Evolutionary conservation across 2,797 vertebrate genomes (phyloP), one percentile per base, ranked within the genome.

Genomic region (Myotis planiceps): DNA sequence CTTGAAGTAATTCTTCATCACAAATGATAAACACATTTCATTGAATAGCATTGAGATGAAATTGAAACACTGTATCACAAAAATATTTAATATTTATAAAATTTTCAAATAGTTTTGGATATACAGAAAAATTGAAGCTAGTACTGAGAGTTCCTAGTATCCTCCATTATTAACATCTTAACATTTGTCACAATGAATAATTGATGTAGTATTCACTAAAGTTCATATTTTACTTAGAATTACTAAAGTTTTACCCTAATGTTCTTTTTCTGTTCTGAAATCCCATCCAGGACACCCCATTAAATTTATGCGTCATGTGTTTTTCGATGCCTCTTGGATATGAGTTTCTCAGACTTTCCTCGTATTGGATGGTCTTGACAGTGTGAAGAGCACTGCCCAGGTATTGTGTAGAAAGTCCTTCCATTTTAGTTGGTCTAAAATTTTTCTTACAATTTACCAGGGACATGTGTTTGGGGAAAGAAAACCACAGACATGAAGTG

Each of bases 11-110:
- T 69, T 51, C 25, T 89, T 87, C 78, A 75, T 32, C 71, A 85
- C 10, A 94, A 92, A 84, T 71, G 27, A 85, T 58, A 60, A 95
- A 29, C 65, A 95, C 91, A 88, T 65, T 42, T 72, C 37, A 86
- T 45, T 63, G 58, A 71, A 15, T 19, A 90, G 9, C 37, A 76
- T 2, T 79, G 53, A 85, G 14, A 90, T 78, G 76, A 83, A 94
- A 88, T 27, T 39, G 19, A 92, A 93, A 80, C 12, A 65, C n/a
- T 39, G 66, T 25, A 47, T 29, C 19, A 32, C 14, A 63, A 65
- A 85, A 68, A 29, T 5, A 19, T 74, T 47, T 42, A 58, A 16
- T 89, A 29, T 12, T 34, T 51, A n/a, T 71, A 45, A 95, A 80
- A 74, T 25, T 72, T 93, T 85, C 19, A 10, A 58, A 65, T 29